Base-by-base conservation (phyloP, 2,797 vertebrate species). In the Phataginus tricuspis region DNA sequence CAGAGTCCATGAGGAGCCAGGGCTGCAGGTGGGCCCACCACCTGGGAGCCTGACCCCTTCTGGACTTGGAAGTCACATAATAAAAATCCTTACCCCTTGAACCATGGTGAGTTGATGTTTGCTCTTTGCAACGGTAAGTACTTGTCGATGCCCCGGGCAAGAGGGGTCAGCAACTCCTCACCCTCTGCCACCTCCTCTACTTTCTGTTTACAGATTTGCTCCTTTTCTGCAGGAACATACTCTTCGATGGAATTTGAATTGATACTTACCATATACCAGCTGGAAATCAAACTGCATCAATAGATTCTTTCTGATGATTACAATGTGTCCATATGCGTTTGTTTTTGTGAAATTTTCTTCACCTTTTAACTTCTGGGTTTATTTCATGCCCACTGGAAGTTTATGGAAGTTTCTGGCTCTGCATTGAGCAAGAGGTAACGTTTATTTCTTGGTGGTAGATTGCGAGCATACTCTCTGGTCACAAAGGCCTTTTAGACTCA, bases 391-490 rank as follows among this genome's bases (percentile, higher is more conserved):
- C 34, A 11, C 79, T 91, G 18, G 31, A 27, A 82, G 45, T 86
- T 82, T 75, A 87, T 95, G 57, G 74, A 77, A 34, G 45, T 78
- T 69, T 29, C 66, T 37, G 57, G 53, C 59, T 89, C 68, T 63
- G 1, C 55, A 0, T 12, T 10, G 42, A 78, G 74, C 90, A 91
- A 84, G 79, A 94, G 83, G 82, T 71, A 15, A 57, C 74, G 14
- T 91, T 96, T 53, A 74, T 78, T 91, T 93, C 80, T 78, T 21
- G 42, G 31, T 34, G 75, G 51, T 49, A 27, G 49, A 10, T 94
- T 87, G 85, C 80, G 93, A 74, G 88, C 90, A 3, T 57, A 37
- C 77, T 79, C 74, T 63, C 80, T 57, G 68, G 34, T 87, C 57
- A 61, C 75, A 87, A 74, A 96, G 45, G 72, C 78, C 72, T 69